phyloP scores from a whole-genome alignment of 1,140 invertebrate genomes.

The Camponotus floridanus region DNA sequence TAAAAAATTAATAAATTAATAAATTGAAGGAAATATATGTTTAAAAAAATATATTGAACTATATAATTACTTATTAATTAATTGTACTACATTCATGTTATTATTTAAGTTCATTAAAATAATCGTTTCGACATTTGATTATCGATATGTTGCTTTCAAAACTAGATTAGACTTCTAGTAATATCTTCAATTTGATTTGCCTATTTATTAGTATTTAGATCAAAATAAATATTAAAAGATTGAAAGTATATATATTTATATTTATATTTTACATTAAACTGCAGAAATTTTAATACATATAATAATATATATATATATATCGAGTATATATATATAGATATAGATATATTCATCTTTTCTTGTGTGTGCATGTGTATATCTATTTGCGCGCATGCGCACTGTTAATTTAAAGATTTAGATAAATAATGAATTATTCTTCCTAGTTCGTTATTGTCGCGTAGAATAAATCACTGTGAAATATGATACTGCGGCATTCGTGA shows the following conservation, averaged over 20 bases:
- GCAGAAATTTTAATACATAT: neutral
- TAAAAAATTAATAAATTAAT: neutral
- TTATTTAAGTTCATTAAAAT: neutral
- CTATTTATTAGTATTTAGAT: neutral
- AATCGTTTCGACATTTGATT: too few species aligned
- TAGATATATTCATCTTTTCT: too few species aligned
- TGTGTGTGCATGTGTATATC: neutral
- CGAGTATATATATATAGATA: too few species aligned
- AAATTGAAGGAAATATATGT: neutral
- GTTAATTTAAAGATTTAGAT: neutral
- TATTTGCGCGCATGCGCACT: neutral
- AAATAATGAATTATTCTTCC: neutral
- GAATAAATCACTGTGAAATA: slow-evolving; percentile 38
- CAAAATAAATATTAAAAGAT: neutral
- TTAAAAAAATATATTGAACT: neutral
- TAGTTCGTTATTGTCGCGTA: neutral
- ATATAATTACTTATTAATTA: neutral
- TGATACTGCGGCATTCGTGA: slow-evolving; percentile 19
- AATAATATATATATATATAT: too few species aligned
- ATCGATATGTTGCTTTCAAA: too few species aligned
- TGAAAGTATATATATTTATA: neutral
- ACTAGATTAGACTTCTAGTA: too few species aligned
- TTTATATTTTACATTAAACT: neutral
- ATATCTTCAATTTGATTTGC: neutral
- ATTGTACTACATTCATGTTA: neutral